Evolutionary conservation across 2,113 vertebrate species (phyloP).

Genomic region (Anguilla japonica): DNA sequence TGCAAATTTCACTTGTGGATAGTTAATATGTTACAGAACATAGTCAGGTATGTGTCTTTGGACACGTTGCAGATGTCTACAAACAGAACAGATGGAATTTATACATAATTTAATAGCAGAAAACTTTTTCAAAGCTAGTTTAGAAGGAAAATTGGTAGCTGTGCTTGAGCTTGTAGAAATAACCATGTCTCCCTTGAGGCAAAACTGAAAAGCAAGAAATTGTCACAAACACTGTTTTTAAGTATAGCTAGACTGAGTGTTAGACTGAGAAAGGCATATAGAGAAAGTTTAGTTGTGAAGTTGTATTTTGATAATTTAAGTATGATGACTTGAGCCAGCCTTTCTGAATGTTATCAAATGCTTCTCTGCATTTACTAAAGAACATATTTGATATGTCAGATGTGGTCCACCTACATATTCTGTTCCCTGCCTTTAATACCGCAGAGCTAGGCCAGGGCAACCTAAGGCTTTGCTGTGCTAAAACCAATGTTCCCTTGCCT

Average conservation of each 20-base stretch:
- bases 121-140: not conserved
- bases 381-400: too few relatives aligned
- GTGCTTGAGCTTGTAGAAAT: slow-evolving; percentile 44
- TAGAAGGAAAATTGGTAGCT: slow-evolving; percentile 41
- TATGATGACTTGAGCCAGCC: too few relatives aligned
- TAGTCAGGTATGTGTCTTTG: not conserved
- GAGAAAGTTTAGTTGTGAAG: too few relatives aligned
- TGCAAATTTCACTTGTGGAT: too few relatives aligned
- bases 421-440: too few relatives aligned
- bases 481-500: too few relatives aligned
- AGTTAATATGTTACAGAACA: not conserved
- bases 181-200: slow-evolving; percentile 38
- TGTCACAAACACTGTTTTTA: slow-evolving; percentile 19
- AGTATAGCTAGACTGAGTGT: not conserved
- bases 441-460: too few relatives aligned
- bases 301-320: too few relatives aligned
- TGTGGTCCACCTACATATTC: too few relatives aligned
- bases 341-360: too few relatives aligned
- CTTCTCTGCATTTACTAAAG: too few relatives aligned
- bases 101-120: not conserved
- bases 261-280: not conserved
- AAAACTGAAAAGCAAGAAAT: slow-evolving; percentile 26
- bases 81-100: not conserved
- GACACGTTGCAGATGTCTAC: slow-evolving; percentile 34
- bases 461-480: too few relatives aligned